phyloP scores from a whole-genome alignment of 1,140 invertebrate species.

The Zaprionus inermis region DNA sequence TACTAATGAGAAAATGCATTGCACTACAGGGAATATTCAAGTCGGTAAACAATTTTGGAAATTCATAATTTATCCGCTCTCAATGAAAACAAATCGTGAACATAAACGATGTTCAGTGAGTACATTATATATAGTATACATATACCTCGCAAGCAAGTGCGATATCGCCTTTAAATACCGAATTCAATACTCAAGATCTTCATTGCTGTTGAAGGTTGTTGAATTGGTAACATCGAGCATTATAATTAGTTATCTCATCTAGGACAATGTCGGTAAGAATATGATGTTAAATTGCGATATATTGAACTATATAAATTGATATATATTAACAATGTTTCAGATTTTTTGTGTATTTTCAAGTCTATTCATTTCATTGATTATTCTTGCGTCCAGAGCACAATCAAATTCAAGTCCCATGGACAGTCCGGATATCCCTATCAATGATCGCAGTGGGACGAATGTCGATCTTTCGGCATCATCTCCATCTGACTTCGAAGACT shows the following conservation, averaged over 20 bases:
- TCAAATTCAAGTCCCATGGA: slow-evolving; percentile 14
- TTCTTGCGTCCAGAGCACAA: slow-evolving; percentile 7
- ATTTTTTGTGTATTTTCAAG: slow-evolving; percentile 18
- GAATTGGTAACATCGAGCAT: slow-evolving; percentile 1
- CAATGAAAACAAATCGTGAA: background rate
- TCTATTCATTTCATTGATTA: slow-evolving; percentile 17
- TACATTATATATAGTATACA: background rate
- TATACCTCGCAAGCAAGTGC: background rate
- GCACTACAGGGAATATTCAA: background rate
- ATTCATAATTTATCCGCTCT: background rate
- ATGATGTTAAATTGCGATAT: background rate
- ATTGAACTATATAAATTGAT: background rate
- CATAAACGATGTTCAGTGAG: background rate
- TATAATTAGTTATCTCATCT: background rate
- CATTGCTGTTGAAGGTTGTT: slow-evolving; percentile 33
- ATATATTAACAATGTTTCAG: slow-evolving; percentile 29
- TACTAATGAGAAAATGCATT: background rate
- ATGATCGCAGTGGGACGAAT: slow-evolving; percentile 12
- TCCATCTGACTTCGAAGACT: slow-evolving; percentile 4
- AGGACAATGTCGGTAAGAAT: background rate
- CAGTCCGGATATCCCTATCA: background rate
- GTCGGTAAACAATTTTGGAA: background rate
- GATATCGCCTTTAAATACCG: slow-evolving; percentile 33
- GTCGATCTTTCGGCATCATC: background rate
- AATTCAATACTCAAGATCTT: slow-evolving; percentile 2